Evolutionary conservation across 2,888 invertebrate species (phyloP).

Genomic region (Pegoplata infirma): DNA sequence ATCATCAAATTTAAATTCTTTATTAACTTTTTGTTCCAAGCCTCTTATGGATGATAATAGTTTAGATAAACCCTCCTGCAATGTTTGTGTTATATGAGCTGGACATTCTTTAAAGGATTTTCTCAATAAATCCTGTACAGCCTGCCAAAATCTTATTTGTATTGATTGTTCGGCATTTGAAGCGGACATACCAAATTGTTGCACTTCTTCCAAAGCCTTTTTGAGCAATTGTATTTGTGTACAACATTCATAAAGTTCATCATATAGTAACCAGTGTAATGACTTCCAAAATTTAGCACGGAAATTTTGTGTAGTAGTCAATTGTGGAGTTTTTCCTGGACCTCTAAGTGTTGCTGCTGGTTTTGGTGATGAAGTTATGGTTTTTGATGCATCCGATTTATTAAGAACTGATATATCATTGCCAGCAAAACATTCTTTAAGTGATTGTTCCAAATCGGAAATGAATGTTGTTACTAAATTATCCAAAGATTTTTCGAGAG

Average conservation of each 20-base stretch:
- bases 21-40: constrained; percentile 72
- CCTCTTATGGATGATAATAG: constrained; percentile 74
- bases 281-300: constrained; percentile 89
- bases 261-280: constrained; percentile 90
- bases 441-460: constrained; percentile 75
- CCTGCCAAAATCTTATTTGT: constrained; percentile 80
- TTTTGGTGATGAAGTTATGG: constrained; percentile 40
- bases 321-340: constrained; percentile 80
- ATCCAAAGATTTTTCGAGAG: constrained; percentile 74
- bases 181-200: constrained; percentile 69
- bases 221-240: constrained; percentile 80
- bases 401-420: constrained; percentile 79
- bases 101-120: constrained; percentile 75
- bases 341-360: constrained; percentile 68
- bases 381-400: constrained; percentile 77
- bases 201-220: constrained; percentile 74
- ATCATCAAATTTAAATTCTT: constrained; percentile 74
- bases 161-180: constrained; percentile 73
- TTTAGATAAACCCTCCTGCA: constrained; percentile 77
- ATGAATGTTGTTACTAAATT: constrained; percentile 76
- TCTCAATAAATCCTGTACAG: constrained; percentile 78
- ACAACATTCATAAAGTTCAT: constrained; percentile 85
- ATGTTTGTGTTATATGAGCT: constrained; percentile 74
- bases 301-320: constrained; percentile 80
- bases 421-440: constrained; percentile 77